Conservation (phyloP, 2,888 invertebrate species). For the Geophilus truncorum region DNA sequence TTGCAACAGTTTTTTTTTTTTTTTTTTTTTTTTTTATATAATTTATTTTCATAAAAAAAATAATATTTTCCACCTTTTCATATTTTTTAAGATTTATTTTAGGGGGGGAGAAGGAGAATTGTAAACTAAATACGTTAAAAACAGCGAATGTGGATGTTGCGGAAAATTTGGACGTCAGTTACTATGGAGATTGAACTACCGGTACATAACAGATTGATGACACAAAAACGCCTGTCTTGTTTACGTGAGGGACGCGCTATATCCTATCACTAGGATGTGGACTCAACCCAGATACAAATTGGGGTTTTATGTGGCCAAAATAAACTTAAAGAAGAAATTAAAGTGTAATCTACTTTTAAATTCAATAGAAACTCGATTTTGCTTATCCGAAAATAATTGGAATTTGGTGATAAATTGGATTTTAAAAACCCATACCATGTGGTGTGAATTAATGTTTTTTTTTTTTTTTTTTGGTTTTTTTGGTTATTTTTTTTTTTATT, state of each 20-base stretch:
- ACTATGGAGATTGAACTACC: not conserved
- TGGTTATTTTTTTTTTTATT: not conserved
- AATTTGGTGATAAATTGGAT: not conserved
- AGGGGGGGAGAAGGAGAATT: not conserved
- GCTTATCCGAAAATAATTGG: not conserved
- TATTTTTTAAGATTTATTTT: not conserved
- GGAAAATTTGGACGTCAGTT: not conserved
- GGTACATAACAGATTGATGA: constrained; percentile 3
- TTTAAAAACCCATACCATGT: no score
- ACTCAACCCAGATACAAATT: not conserved
- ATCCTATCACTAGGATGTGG: not conserved
- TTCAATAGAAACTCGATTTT: not conserved
- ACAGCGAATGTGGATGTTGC: not conserved
- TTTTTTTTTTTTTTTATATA: not conserved
- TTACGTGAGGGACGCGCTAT: not conserved
- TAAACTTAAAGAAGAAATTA: not conserved
- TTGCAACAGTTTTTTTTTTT: no score
- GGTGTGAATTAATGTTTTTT: no score
- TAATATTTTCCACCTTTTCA: not conserved
- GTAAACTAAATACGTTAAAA: not conserved
- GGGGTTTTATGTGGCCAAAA: not conserved
- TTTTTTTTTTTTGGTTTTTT: not conserved
- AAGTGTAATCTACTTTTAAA: not conserved
- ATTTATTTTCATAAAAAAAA: not conserved
- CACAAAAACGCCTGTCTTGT: not conserved